Evolutionary conservation across 1,140 invertebrate species (phyloP).

Genomic region (Sycophaga agraensis): DNA sequence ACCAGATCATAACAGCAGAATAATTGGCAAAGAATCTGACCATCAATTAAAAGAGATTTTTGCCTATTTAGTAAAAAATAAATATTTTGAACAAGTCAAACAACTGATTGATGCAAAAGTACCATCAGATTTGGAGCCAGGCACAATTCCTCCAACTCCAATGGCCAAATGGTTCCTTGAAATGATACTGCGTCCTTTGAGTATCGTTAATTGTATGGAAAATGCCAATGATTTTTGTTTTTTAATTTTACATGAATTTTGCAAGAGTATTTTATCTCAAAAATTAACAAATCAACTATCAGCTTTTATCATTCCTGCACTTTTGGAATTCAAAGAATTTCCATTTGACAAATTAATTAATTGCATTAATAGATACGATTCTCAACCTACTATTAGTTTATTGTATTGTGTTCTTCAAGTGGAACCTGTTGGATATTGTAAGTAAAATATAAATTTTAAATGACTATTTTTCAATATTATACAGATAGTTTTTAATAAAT

Average conservation of each 20-base stretch:
- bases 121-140: slow-evolving; percentile 70
- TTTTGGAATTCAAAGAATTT: slow-evolving; percentile 52
- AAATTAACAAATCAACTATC: slow-evolving; percentile 54
- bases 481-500: too few species aligned
- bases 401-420: slow-evolving; percentile 68
- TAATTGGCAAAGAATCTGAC: slow-evolving; percentile 47
- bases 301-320: slow-evolving; percentile 56
- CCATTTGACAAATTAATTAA: slow-evolving; percentile 57
- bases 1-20: slow-evolving; percentile 56
- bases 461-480: too few species aligned
- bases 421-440: slow-evolving; percentile 67
- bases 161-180: slow-evolving; percentile 74
- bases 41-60: slow-evolving; percentile 46
- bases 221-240: slow-evolving; percentile 48
- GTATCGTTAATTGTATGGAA: slow-evolving; percentile 47
- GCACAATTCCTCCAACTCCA: slow-evolving; percentile 71
- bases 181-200: slow-evolving; percentile 74
- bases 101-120: slow-evolving; percentile 71
- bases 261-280: slow-evolving; percentile 45
- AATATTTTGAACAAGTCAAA: slow-evolving; percentile 74
- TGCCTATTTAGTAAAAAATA: slow-evolving; percentile 50
- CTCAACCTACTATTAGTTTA: slow-evolving; percentile 52
- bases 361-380: slow-evolving; percentile 52
- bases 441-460: slow-evolving; percentile 51
- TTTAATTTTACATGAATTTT: slow-evolving; percentile 44